A percentile compares a stretch with the other conserved stretches of the same genome.
Conservation (phyloP, 2,113 vertebrate species). For the Phocoena phocoena region DNA sequence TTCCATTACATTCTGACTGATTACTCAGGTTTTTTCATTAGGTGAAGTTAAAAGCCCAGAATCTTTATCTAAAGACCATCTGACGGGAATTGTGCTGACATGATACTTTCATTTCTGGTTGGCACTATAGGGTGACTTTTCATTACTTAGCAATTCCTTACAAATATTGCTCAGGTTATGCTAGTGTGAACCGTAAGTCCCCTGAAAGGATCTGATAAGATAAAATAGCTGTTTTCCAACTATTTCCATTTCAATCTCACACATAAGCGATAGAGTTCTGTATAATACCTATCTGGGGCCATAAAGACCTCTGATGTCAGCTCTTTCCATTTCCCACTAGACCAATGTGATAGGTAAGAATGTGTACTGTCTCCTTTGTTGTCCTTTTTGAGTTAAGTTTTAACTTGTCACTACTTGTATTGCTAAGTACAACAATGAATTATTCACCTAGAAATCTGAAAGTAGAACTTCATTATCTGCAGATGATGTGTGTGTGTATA, state of each 20-base stretch:
- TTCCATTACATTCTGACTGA: not conserved
- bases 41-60: slow-evolving; percentile 44
- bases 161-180: slow-evolving; percentile 38
- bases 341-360: not conserved
- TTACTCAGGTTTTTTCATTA: slow-evolving; percentile 21
- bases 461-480: slow-evolving; percentile 72
- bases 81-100: not conserved
- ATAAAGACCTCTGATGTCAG: not conserved
- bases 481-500: not conserved
- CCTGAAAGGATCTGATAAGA: slow-evolving; percentile 46
- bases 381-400: slow-evolving; percentile 57
- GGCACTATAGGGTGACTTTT: not conserved
- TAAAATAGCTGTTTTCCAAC: slow-evolving; percentile 37
- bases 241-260: slow-evolving; percentile 32
- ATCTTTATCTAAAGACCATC: slow-evolving; percentile 57
- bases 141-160: slow-evolving; percentile 16
- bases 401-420: slow-evolving; percentile 47
- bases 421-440: slow-evolving; percentile 31
- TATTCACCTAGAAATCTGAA: slow-evolving; percentile 55
- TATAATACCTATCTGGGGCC: not conserved
- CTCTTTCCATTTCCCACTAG: not conserved
- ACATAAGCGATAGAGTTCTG: not conserved
- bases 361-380: slow-evolving; percentile 17
- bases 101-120: not conserved
- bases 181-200: not conserved